phyloP scores from a whole-genome alignment of 2,113 vertebrate species.

The Steatornis caripensis region DNA sequence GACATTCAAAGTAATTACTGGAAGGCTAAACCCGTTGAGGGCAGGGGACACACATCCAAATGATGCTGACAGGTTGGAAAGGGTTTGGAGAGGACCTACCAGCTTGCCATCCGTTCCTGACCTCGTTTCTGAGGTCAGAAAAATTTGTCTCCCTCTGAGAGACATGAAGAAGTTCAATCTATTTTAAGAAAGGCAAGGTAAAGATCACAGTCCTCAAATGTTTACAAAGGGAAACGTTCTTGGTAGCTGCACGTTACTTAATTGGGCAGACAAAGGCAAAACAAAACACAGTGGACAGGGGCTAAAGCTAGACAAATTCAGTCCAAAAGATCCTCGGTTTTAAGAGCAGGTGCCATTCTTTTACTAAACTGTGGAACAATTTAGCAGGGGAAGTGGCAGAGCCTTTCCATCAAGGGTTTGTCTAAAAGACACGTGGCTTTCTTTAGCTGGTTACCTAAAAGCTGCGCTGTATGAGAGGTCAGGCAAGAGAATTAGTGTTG shows the following conservation, averaged over 20 bases:
- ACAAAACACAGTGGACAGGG: not conserved
- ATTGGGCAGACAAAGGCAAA: not conserved
- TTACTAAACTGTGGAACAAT: not conserved
- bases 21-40: not conserved
- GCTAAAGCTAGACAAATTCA: not conserved
- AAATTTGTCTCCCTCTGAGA: not conserved
- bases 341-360: not conserved
- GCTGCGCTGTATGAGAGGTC: not conserved
- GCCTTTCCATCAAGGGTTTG: not conserved
- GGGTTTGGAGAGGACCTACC: not conserved
- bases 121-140: not conserved
- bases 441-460: not conserved
- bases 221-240: not conserved
- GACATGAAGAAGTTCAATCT: not conserved
- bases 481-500: not conserved
- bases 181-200: not conserved
- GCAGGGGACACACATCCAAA: not conserved
- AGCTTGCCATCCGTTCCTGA: not conserved
- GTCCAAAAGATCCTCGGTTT: not conserved
- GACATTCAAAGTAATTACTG: not conserved
- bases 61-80: not conserved
- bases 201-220: not conserved
- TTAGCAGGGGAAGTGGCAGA: not conserved
- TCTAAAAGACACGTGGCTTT: fast-evolving
- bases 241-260: not conserved